These are phyloP conservation scores for Philereme transversata DNA, from an alignment of 2,888 invertebrate species.

Conservation along the genomic window DNA sequence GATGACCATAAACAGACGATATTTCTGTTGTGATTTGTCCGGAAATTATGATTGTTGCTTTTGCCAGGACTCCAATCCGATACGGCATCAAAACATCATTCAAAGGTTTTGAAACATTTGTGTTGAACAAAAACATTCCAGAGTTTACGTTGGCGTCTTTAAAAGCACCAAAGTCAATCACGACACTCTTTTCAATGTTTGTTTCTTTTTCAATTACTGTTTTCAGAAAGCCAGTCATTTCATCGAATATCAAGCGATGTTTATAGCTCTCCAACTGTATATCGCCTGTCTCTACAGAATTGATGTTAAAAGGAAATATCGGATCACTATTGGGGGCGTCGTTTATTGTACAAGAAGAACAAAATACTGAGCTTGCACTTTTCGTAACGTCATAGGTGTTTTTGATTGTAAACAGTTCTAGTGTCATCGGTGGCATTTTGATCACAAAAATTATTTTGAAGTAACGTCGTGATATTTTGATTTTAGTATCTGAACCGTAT, in stretches of 20 bases:
- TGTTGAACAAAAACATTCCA: slow-evolving; percentile 98
- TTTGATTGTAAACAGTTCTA: slow-evolving; percentile 86
- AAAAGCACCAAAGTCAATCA: slow-evolving; percentile 92
- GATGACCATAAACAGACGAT: slow-evolving; percentile 90
- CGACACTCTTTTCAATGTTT: slow-evolving; percentile 55
- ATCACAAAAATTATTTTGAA: slow-evolving; percentile 89
- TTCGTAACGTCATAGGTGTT: slow-evolving; percentile 56
- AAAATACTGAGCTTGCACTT: slow-evolving; percentile 68
- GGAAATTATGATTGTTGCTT: slow-evolving; percentile 89
- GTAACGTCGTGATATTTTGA: slow-evolving; percentile 69
- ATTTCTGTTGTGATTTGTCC: slow-evolving; percentile 93
- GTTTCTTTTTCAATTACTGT: slow-evolving; percentile 86
- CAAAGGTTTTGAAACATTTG: slow-evolving; percentile 91
- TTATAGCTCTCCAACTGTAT: slow-evolving; percentile 92
- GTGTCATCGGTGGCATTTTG: slow-evolving; percentile 89
- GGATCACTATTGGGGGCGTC: slow-evolving; percentile 40
- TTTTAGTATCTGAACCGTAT: slow-evolving; percentile 53
- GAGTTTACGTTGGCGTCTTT: slow-evolving; percentile 93
- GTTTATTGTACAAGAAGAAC: slow-evolving; percentile 59
- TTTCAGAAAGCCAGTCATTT: slow-evolving; percentile 90
- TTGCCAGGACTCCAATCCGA: slow-evolving; percentile 80
- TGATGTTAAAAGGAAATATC: slow-evolving; percentile 72
- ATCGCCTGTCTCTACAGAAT: slow-evolving; percentile 89
- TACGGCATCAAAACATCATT: slow-evolving; percentile 90
- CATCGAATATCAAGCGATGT: slow-evolving; percentile 91